Conservation (phyloP, 2,888 invertebrate genomes). For the Diaperis boleti region DNA sequence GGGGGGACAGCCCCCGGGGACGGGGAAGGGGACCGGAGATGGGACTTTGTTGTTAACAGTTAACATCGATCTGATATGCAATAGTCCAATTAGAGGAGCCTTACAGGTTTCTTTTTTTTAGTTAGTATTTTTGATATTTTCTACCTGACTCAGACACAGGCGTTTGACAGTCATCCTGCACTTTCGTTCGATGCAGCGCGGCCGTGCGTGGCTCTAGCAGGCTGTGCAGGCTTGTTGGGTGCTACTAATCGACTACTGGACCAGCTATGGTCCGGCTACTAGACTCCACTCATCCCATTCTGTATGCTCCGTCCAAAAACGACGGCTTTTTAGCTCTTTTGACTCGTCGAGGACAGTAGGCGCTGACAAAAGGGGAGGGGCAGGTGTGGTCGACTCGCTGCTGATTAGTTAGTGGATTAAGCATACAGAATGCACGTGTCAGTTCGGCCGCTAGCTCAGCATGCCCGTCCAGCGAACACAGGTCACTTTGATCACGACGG, state of each 20-base stretch:
- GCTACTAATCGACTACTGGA: slow-evolving; percentile 61
- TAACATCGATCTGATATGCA: slow-evolving; percentile 44
- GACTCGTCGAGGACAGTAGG: no score
- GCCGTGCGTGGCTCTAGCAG: slow-evolving; percentile 66
- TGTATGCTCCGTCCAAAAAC: slow-evolving; percentile 60
- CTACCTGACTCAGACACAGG: slow-evolving; percentile 37
- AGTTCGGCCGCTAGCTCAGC: slow-evolving; percentile 62
- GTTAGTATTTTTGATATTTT: slow-evolving; percentile 46
- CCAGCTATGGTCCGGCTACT: slow-evolving; percentile 59
- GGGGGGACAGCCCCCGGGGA: slow-evolving; percentile 43
- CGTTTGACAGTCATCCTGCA: slow-evolving; percentile 57
- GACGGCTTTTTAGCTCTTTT: no score
- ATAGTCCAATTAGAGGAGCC: slow-evolving; percentile 65
- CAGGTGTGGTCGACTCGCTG: slow-evolving; percentile 14
- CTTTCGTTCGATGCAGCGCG: slow-evolving; percentile 58
- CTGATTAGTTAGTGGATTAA: slow-evolving; percentile 48
- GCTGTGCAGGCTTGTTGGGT: slow-evolving; percentile 65
- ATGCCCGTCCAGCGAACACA: slow-evolving; percentile 54
- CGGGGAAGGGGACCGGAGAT: slow-evolving; percentile 24
- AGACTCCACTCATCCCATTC: slow-evolving; percentile 61
- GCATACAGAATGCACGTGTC: slow-evolving; percentile 62
- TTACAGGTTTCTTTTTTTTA: slow-evolving; percentile 59
- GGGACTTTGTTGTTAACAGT: slow-evolving; percentile 33
- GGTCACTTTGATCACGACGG: no score
- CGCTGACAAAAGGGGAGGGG: slow-evolving; percentile 18